These are phyloP conservation scores for Dicycla oo DNA, from an alignment of 2,888 invertebrate genomes.

Conservation along the genomic window DNA sequence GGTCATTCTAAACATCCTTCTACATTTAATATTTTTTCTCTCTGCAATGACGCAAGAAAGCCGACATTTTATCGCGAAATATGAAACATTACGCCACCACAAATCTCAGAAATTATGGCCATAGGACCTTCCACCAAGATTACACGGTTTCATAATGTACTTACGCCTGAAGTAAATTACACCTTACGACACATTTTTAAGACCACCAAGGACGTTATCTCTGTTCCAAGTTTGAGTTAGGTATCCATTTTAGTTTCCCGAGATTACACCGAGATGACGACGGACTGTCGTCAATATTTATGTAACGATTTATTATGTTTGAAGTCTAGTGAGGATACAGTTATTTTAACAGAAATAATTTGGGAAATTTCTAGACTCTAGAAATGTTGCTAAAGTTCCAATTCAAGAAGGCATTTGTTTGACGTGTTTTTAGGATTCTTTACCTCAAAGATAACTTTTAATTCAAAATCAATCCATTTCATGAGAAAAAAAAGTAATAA, in stretches of 20 bases:
- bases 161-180: slow-evolving; percentile 47
- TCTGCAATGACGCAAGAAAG: not conserved
- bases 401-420: not conserved
- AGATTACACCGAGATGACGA: slow-evolving; percentile 2
- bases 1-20: not conserved
- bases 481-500: too few relatives aligned
- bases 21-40: not conserved
- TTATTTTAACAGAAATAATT: slow-evolving; percentile 10
- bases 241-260: slow-evolving; percentile 37
- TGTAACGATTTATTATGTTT: slow-evolving; percentile 39
- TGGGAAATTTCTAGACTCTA: not conserved
- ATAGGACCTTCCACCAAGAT: slow-evolving; percentile 27
- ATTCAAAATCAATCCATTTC: too few relatives aligned
- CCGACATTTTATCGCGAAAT: slow-evolving; percentile 10
- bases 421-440: not conserved
- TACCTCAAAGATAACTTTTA: too few relatives aligned
- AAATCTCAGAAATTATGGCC: slow-evolving; percentile 37
- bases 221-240: slow-evolving; percentile 8
- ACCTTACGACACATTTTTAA: slow-evolving; percentile 40
- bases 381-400: too few relatives aligned
- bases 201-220: slow-evolving; percentile 33
- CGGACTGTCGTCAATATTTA: slow-evolving; percentile 42
- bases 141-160: slow-evolving; percentile 33
- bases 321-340: slow-evolving; percentile 5
- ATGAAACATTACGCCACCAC: not conserved